Base-by-base conservation (phyloP, 2,113 vertebrate genomes). In the Bucco capensis region DNA sequence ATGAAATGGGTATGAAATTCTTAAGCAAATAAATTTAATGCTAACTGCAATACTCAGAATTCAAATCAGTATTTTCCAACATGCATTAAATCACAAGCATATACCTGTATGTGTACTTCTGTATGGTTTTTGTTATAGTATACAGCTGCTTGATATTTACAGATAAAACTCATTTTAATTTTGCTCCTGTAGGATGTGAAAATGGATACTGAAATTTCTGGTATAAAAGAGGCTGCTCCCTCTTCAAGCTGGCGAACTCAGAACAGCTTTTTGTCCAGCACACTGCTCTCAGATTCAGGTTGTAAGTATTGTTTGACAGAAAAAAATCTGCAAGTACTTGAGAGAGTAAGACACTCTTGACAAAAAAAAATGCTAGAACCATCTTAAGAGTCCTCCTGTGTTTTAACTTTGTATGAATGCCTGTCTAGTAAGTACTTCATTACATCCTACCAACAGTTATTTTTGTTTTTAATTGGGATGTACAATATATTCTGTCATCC, bases 281-380 rank as follows among this genome's bases (percentile, higher is more conserved):
- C 98, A 22, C 86, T 90, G 62, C 96, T 96, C 84, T 97, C 97
- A 60, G 96, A 97, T 93, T 84, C 96, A 30, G 92, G 89, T 57
- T 97, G 98, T 99, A 97, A 98, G 98, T 98, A 97, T 96, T 86
- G 27, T 95, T 73, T 78, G 28, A 62, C 19, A 65, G 53, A 24
- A 74, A 58, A 73, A 66, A 57, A 30, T 22, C 19, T 49, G 13
- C n/a, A 44, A 57, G 13, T 87, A 51, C 30, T 85, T 38, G 42
- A 69, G 57, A 70, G 14, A 47, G 9, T 35, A 62, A 53, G n/a
- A 8, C 12, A 22, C 11, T 57, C 24, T 58, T 58, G 14, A 22
- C 12, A 37, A 15, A 46, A 54, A 76, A 73, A 19, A 72, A 14
- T 40, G 14, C n/a, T 75, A 49, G 49, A 91, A 58, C 9, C 19